Percentiles rank a stretch among this genome's conserved stretches.
Evolutionary conservation across 2,113 vertebrate species (phyloP).

Genomic region (Heterochromis multidens): DNA sequence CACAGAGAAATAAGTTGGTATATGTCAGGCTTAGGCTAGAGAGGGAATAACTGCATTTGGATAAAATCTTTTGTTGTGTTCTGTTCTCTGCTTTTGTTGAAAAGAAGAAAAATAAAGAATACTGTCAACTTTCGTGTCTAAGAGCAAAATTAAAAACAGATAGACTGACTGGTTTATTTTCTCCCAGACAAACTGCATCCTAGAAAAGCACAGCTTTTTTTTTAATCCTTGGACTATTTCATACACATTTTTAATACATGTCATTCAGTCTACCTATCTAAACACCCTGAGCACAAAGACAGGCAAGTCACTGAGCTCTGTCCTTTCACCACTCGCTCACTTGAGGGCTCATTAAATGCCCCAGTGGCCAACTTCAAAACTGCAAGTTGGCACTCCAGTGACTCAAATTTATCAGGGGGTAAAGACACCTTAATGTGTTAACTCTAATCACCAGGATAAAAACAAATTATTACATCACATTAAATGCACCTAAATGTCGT

Average conservation of each 20-base stretch:
- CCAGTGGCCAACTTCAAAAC: neutral
- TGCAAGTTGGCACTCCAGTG: neutral
- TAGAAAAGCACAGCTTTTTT: neutral
- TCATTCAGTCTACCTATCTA: neutral
- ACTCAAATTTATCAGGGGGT: neutral
- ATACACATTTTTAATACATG: neutral
- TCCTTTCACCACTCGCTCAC: neutral
- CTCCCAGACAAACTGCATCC: no score
- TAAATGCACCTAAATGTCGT: neutral
- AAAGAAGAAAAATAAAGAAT: neutral
- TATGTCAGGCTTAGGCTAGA: neutral
- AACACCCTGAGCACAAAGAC: neutral
- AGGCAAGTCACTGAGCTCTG: neutral
- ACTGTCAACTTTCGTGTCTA: neutral
- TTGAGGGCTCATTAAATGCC: neutral
- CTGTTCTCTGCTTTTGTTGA: neutral
- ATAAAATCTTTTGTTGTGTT: neutral
- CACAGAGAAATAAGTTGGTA: neutral
- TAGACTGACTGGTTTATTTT: neutral
- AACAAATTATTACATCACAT: neutral
- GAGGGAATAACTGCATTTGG: neutral
- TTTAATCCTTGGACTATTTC: neutral
- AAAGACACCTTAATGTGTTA: neutral
- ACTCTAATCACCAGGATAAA: no score
- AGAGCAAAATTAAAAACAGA: neutral